phyloP scores from a whole-genome alignment of 2,888 invertebrate genomes.

The Agriopis leucophaearia region DNA sequence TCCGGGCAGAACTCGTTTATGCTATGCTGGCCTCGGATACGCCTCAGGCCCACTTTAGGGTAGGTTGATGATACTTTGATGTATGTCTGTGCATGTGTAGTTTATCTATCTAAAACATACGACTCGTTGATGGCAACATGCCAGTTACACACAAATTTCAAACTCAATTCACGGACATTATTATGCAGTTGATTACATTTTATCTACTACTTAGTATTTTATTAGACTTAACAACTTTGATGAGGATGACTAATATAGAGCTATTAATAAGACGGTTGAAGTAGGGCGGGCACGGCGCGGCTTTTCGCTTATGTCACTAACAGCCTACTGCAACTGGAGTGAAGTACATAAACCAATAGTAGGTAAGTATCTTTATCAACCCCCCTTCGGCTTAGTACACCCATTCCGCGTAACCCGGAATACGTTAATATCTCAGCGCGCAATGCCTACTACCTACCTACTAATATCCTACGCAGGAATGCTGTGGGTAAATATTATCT shows the following conservation, averaged over 20 bases:
- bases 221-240: slow-evolving; percentile 17
- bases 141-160: slow-evolving; percentile 20
- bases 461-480: no score
- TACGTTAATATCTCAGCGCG: no score
- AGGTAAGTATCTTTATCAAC: no score
- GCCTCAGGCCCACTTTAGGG: not conserved
- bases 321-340: no score
- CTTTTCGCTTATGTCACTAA: no score
- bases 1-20: no score
- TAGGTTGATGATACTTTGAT: not conserved
- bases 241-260: slow-evolving; percentile 25
- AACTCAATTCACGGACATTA: slow-evolving; percentile 14
- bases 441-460: no score
- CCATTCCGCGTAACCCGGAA: no score
- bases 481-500: no score
- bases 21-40: no score
- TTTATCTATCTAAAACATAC: slow-evolving; percentile 1
- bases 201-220: slow-evolving; percentile 7
- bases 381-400: no score
- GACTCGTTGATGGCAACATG: slow-evolving; percentile 13
- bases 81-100: not conserved
- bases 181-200: slow-evolving; percentile 17
- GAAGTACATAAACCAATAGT: no score
- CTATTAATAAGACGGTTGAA: slow-evolving; percentile 18
- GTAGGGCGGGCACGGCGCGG: not conserved